A percentile compares a stretch with the other conserved stretches of the same genome.
Conservation (phyloP, 2,888 invertebrate species). For the Drosophila mayaguana region DNA sequence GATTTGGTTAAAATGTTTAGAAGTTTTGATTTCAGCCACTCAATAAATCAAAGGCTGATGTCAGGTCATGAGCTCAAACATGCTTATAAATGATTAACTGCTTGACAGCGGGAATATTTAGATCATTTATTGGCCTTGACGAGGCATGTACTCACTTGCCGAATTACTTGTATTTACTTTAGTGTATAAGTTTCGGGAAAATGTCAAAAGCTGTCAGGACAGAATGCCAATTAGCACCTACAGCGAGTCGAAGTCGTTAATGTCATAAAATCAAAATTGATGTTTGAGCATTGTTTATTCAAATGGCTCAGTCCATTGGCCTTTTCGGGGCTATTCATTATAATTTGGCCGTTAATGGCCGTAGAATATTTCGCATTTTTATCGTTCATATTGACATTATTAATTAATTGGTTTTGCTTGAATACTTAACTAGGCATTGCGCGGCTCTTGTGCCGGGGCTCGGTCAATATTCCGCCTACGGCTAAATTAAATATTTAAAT, state of each 20-base stretch:
- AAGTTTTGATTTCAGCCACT: not conserved
- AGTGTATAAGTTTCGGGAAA: not conserved
- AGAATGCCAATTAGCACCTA: slow-evolving; percentile 25
- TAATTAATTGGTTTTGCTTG: slow-evolving; percentile 75
- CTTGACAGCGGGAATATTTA: not conserved
- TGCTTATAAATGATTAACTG: not conserved
- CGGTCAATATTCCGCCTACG: slow-evolving; percentile 27
- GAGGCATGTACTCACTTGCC: not conserved
- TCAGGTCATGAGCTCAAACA: not conserved
- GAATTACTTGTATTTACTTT: not conserved
- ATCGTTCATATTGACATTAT: slow-evolving; percentile 69
- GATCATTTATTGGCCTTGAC: not conserved
- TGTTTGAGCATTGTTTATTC: slow-evolving; percentile 22
- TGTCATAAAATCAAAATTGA: slow-evolving; percentile 22
- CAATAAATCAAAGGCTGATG: not conserved
- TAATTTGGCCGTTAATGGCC: slow-evolving; percentile 12
- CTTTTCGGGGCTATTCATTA: slow-evolving; percentile 14
- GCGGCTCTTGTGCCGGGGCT: slow-evolving; percentile 24
- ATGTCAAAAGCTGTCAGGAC: slow-evolving; percentile 8
- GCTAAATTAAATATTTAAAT: slow-evolving; percentile 75
- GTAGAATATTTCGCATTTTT: not conserved
- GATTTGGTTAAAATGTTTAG: not conserved
- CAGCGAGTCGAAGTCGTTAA: not conserved
- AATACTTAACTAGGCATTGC: slow-evolving; percentile 48
- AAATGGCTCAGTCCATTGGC: not conserved